phyloP scores from a whole-genome alignment of 2,797 vertebrate genomes.

The Acrossocheilus fasciatus region DNA sequence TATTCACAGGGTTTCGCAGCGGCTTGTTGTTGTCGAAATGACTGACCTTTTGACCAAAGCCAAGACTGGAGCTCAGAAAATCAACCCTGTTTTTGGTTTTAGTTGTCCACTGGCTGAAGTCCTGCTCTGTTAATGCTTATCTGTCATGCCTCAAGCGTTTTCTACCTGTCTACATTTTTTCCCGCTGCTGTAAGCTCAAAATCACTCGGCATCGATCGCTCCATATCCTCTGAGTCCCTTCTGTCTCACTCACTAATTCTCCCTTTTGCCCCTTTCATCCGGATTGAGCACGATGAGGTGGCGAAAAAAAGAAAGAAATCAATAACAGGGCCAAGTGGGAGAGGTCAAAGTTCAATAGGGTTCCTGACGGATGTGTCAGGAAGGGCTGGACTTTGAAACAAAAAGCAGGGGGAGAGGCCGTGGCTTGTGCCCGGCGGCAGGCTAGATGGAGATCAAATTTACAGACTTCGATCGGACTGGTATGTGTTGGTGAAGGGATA shows the following conservation, averaged over 20 bases:
- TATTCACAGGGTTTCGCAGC: conserved; percentile 7
- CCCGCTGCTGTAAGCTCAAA: conserved; percentile 80
- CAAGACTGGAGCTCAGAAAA: conserved; percentile 17
- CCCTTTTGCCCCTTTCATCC: conserved; percentile 80
- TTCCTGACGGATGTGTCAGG: conserved; percentile 89
- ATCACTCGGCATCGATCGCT: conserved; percentile 83
- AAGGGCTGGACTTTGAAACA: conserved; percentile 81
- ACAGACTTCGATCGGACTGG: conserved; percentile 75
- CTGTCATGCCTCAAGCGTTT: conserved; percentile 69
- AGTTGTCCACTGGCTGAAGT: conserved; percentile 35
- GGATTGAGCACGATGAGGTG: conserved; percentile 82
- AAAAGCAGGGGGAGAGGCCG: conserved; percentile 71
- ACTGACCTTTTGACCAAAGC: conserved; percentile 15
- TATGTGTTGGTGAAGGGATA: conserved; percentile 60
- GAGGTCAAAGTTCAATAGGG: conserved; percentile 89
- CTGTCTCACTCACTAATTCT: conserved; percentile 72
- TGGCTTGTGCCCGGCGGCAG: conserved; percentile 67
- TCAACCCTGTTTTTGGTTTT: conserved; percentile 32
- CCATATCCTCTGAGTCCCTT: conserved; percentile 75
- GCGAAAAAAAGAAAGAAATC: conserved; percentile 80
- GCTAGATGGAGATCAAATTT: conserved; percentile 78
- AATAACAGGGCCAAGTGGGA: conserved; percentile 86
- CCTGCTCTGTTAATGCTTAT: conserved; percentile 74
- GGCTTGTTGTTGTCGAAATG: background rate
- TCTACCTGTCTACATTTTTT: conserved; percentile 74